Conservation (phyloP, 2,888 invertebrate species). For the Caenorhabditis sp. region DNA sequence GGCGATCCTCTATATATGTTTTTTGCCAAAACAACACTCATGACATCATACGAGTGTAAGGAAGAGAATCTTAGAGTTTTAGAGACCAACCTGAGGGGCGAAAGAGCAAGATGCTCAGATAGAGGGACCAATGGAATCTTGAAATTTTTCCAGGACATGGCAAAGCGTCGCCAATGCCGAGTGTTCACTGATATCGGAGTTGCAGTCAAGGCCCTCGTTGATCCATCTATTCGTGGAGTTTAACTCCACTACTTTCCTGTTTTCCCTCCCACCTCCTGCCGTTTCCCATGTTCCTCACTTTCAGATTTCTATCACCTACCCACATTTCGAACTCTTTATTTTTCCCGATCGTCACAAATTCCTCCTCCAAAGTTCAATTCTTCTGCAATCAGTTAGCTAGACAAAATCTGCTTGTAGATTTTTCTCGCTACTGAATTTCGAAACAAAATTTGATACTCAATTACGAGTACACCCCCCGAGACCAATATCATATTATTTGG, state of each 20-base stretch:
- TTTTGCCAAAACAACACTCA: slow-evolving; percentile 51
- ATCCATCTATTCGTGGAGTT: slow-evolving; percentile 56
- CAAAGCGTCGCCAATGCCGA: slow-evolving; percentile 79
- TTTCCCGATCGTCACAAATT: slow-evolving; percentile 44
- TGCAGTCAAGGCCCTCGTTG: slow-evolving; percentile 67
- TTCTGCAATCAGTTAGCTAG: slow-evolving; percentile 43
- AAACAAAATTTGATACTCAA: slow-evolving; percentile 49
- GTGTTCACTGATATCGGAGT: slow-evolving; percentile 75
- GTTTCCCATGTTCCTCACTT: background rate
- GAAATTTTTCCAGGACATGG: slow-evolving; percentile 78
- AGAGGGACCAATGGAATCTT: slow-evolving; percentile 10
- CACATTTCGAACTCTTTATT: slow-evolving; percentile 5
- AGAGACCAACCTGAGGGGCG: slow-evolving; percentile 39
- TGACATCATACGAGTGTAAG: slow-evolving; percentile 47
- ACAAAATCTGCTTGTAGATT: slow-evolving; percentile 8
- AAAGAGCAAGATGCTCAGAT: background rate
- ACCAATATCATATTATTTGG: slow-evolving; percentile 21
- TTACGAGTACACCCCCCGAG: slow-evolving; percentile 23
- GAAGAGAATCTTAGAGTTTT: slow-evolving; percentile 4
- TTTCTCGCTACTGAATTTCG: background rate
- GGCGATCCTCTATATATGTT: slow-evolving; percentile 38
- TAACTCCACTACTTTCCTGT: slow-evolving; percentile 9
- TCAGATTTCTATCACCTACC: slow-evolving; percentile 29
- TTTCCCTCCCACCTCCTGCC: background rate
- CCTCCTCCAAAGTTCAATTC: slow-evolving; percentile 51